Conservation (phyloP, 2,113 vertebrate species). For the Euleptes europaea region DNA sequence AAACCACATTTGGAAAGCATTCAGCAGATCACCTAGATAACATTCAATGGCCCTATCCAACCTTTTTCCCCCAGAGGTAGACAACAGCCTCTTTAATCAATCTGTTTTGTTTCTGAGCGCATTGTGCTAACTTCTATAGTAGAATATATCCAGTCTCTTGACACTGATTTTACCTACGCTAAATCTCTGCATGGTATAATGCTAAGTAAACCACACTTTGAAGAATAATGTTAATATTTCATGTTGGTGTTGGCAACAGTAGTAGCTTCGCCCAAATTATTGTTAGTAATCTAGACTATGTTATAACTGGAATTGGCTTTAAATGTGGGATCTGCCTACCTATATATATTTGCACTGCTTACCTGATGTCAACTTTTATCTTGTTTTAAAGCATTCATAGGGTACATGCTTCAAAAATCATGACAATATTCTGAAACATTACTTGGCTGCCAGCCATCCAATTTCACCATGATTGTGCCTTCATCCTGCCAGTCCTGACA, state of each 20-base stretch:
- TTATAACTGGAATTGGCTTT: neutral
- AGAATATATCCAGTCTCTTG: neutral
- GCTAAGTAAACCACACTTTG: neutral
- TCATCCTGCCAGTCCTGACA: too few species aligned
- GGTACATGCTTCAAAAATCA: neutral
- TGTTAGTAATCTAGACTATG: neutral
- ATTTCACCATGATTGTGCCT: too few species aligned
- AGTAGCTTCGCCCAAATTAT: neutral
- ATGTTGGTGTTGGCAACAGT: neutral
- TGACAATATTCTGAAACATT: neutral
- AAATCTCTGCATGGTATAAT: neutral
- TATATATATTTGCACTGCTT: neutral
- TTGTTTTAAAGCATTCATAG: neutral
- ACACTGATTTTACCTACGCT: neutral
- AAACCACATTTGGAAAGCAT: neutral
- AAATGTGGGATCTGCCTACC: neutral
- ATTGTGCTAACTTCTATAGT: neutral
- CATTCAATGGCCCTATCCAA: neutral
- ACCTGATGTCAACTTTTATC: neutral
- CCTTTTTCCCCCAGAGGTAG: neutral
- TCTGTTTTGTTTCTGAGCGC: neutral
- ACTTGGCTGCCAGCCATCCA: too few species aligned
- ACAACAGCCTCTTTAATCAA: too few species aligned
- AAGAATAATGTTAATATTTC: neutral
- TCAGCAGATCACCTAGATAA: neutral